Conservation (phyloP, 2,888 invertebrate species). For the Amitus sp. region DNA sequence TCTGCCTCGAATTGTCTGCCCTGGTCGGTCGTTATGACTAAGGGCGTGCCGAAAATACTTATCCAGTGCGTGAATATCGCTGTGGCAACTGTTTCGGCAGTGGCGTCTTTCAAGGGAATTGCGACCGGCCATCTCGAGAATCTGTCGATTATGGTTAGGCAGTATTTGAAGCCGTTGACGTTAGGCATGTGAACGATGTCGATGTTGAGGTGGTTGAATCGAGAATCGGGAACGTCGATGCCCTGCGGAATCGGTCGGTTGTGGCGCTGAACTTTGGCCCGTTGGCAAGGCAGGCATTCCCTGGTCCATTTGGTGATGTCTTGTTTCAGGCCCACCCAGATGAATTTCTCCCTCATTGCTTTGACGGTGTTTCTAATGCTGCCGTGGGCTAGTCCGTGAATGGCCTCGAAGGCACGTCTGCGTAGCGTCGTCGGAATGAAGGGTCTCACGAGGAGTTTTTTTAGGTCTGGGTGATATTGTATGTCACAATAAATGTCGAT, state of each 20-base stretch:
- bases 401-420: too few species aligned
- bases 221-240: constrained; percentile 35
- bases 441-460: too few species aligned
- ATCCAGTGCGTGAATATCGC: constrained; percentile 39
- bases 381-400: constrained; percentile 1
- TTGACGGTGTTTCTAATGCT: constrained; percentile 19
- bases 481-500: too few species aligned
- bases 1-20: constrained; percentile 45
- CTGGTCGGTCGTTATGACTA: constrained; percentile 44
- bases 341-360: constrained; percentile 34
- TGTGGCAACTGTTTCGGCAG: neutral
- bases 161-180: neutral
- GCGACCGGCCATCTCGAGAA: constrained; percentile 5
- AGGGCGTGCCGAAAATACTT: constrained; percentile 32
- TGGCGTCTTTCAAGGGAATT: neutral
- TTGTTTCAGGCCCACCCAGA: constrained; percentile 41
- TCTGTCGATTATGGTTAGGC: neutral
- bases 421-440: too few species aligned
- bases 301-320: constrained; percentile 43
- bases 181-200: neutral
- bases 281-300: constrained; percentile 48
- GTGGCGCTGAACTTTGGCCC: constrained; percentile 46
- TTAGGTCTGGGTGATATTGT: too few species aligned
- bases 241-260: constrained; percentile 30
- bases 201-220: constrained; percentile 23